These are phyloP conservation scores for Tenualosa thibaudeaui DNA, from an alignment of 2,797 vertebrate species.

Conservation along the genomic window DNA sequence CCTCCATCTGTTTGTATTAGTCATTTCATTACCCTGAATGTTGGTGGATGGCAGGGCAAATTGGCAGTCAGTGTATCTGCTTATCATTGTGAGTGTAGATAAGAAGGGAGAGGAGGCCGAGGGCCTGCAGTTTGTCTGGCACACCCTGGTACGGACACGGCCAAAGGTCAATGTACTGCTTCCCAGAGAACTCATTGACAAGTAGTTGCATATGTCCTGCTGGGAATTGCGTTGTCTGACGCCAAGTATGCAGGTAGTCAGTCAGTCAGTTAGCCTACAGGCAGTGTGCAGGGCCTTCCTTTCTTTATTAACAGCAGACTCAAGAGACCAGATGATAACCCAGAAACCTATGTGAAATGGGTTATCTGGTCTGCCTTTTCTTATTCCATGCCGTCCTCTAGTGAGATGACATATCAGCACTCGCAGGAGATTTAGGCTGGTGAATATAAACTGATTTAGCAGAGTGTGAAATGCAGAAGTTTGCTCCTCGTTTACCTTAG, in stretches of 20 bases:
- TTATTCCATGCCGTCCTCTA: neutral
- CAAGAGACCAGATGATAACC: neutral
- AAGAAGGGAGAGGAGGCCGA: neutral
- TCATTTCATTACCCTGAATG: neutral
- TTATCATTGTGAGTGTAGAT: slow-evolving; percentile 10
- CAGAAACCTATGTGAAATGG: neutral
- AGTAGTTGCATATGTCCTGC: neutral
- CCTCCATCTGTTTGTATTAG: neutral
- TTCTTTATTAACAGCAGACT: neutral
- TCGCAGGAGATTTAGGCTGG: too few relatives aligned
- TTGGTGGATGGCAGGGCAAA: neutral
- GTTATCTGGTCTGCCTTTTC: neutral
- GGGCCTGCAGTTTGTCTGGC: neutral
- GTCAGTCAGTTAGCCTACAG: neutral
- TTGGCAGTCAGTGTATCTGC: neutral
- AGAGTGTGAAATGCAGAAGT: neutral
- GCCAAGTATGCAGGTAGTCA: neutral
- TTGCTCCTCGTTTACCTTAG: neutral
- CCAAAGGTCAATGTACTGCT: neutral
- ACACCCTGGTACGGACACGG: slow-evolving; percentile 1
- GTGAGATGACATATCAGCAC: too few relatives aligned
- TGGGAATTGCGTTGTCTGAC: neutral
- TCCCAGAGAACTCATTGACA: neutral
- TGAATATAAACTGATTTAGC: too few relatives aligned
- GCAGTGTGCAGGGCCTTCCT: neutral